Base-by-base conservation (phyloP, 1,140 invertebrate genomes). In the Ephestia elutella region DNA sequence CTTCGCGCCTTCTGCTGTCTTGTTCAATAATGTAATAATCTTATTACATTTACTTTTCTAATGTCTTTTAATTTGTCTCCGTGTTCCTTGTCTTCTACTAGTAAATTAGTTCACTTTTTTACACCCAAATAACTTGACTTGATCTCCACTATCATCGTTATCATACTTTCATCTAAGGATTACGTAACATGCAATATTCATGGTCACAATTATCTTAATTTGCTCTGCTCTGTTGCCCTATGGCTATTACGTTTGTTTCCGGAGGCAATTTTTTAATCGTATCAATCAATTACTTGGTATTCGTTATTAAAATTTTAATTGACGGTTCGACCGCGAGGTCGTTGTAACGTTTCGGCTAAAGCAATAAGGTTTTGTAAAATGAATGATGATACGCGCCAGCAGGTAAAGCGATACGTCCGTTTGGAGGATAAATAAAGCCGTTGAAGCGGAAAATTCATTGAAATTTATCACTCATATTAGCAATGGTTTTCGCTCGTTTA, bases 371-470 rank as follows among this genome's bases (percentile, higher is more conserved):
- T 82, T 65, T 80, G 65, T 75, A 62, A 75, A 78, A 79, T 79
- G 70, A 81, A 80, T 72, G 73, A 81, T 80, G 72, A 75, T 73
- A 67, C 67, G 73, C 76, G 68, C 65, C 59, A 56, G 74, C 80
- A 67, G 72, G 76, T 78, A 82, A 80, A 69, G 68, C 70, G 75
- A 81, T 80, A 78, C 75, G 67, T 80, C 71, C 73, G 80, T 66
- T 74, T 69, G 57, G 68, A 59, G 70, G 72, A 77, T 76, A 79
- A 82, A 86, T 84, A 82, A 80, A 84, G 64, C 72, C 70, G 71
- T 82, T 75, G 78, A 80, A 73, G 75, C 73, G 78, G 72, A 83
- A 83, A 86, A 83, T 77, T 82, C 74, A 75, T 73, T 72, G 66
- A 71, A 82, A 82, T 86, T 79, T 75, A 80, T 82, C 71, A 76